Evolutionary conservation across 2,797 vertebrate species (phyloP).

Genomic region (Acanthurus lineatus): DNA sequence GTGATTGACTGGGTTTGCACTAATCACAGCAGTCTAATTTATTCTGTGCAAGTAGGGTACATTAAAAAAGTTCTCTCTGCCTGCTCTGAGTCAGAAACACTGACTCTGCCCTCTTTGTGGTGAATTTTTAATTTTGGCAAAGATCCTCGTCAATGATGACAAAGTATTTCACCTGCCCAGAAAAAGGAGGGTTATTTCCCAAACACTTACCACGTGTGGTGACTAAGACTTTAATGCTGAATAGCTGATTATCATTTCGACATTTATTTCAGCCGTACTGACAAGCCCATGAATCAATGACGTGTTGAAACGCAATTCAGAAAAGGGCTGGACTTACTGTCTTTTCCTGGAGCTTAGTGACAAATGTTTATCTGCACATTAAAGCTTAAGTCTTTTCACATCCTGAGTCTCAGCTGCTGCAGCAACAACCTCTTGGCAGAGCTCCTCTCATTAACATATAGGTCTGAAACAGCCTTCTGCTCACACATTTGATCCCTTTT

Average conservation of each 20-base stretch:
- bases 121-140: slow-evolving; percentile 12
- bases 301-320: slow-evolving; percentile 11
- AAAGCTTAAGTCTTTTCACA: slow-evolving; percentile 29
- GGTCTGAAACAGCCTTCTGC: slow-evolving; percentile 62
- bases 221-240: neutral
- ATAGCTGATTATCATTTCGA: neutral
- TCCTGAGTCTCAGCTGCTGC: slow-evolving; percentile 41
- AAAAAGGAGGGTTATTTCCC: neutral
- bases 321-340: slow-evolving; percentile 9
- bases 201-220: neutral
- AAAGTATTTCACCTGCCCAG: neutral
- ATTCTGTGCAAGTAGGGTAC: slow-evolving; percentile 12
- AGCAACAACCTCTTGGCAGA: slow-evolving; percentile 58
- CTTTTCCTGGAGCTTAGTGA: slow-evolving; percentile 17
- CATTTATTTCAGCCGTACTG: neutral
- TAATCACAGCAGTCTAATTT: slow-evolving; percentile 27
- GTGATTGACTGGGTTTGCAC: slow-evolving; percentile 10
- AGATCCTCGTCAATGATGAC: neutral
- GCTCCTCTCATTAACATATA: slow-evolving; percentile 71
- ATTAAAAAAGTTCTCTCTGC: neutral
- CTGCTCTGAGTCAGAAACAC: slow-evolving; percentile 18
- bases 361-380: slow-evolving; percentile 46
- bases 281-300: neutral
- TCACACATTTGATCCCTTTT: slow-evolving; percentile 73
- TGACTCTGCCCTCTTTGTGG: neutral